Evolutionary conservation across 2,888 invertebrate species (phyloP).

Genomic region (Ariolimax columbianus): DNA sequence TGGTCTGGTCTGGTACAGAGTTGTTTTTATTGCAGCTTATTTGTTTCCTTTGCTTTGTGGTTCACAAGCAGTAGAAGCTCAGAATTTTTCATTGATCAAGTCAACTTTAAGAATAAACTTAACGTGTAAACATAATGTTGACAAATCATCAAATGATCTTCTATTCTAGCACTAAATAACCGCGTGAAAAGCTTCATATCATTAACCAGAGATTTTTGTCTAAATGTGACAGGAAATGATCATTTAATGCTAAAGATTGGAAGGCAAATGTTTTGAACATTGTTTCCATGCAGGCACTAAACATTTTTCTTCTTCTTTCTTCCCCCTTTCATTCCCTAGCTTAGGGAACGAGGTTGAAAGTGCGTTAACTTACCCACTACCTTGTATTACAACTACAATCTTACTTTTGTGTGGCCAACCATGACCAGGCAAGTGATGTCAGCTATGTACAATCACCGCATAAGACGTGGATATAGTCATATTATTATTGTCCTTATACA

Average conservation of each 20-base stretch:
- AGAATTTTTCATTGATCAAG: neutral
- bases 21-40: neutral
- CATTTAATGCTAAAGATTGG: slow-evolving; percentile 4
- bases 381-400: slow-evolving; percentile 51
- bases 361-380: slow-evolving; percentile 53
- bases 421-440: slow-evolving; percentile 69
- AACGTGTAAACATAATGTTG: neutral
- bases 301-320: slow-evolving; percentile 78
- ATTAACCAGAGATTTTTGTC: neutral
- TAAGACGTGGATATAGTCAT: neutral
- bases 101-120: neutral
- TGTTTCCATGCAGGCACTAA: slow-evolving; percentile 52
- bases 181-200: neutral
- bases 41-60: neutral
- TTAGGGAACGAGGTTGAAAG: slow-evolving; percentile 80
- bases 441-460: slow-evolving; percentile 30
- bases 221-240: neutral
- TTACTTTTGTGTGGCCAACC: slow-evolving; percentile 63
- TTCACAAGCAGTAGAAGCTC: neutral
- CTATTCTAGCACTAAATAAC: neutral
- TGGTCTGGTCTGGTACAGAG: neutral
- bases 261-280: slow-evolving; percentile 28
- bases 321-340: slow-evolving; percentile 80
- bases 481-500: neutral
- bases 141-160: neutral